phyloP scores from a whole-genome alignment of 2,797 vertebrate genomes.

The Lindbergichthys nudifrons region DNA sequence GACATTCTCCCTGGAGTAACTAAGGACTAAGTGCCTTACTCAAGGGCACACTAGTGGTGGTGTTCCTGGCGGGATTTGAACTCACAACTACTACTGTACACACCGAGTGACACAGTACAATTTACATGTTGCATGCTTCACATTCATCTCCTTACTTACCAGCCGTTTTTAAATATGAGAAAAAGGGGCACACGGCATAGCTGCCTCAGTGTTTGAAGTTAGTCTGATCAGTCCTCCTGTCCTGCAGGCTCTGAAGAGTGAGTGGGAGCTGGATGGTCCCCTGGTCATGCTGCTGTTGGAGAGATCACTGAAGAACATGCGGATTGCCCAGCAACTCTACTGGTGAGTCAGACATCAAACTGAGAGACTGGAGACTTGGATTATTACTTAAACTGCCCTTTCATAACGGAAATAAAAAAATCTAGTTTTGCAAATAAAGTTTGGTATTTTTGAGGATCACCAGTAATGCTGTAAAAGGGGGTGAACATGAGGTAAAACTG shows the following conservation, averaged over 20 bases:
- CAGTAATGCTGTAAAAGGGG: neutral
- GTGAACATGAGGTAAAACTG: neutral
- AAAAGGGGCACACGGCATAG: neutral
- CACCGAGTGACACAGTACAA: neutral
- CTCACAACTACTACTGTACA: neutral
- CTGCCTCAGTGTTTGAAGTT: neutral
- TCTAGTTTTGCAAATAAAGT: neutral
- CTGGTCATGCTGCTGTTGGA: conserved; percentile 87
- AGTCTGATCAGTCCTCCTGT: conserved; percentile 7
- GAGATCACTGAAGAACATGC: conserved; percentile 85
- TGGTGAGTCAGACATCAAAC: conserved; percentile 79
- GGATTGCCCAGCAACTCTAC: conserved; percentile 87
- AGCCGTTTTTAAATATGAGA: neutral
- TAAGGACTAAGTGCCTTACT: too few relatives aligned
- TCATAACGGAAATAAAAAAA: neutral
- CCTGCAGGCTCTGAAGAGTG: conserved; percentile 88
- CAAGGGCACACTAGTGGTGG: too few relatives aligned
- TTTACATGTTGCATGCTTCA: neutral
- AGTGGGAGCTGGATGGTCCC: conserved; percentile 89
- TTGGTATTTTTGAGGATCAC: neutral
- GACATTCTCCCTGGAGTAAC: too few relatives aligned
- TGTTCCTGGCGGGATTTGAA: too few relatives aligned
- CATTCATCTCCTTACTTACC: neutral
- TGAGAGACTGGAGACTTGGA: too few relatives aligned
- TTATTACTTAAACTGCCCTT: neutral